A percentile compares a stretch with the other conserved stretches of the same genome.
Evolutionary conservation across 2,113 vertebrate species (phyloP).

Genomic region (Malurus cyaneus): DNA sequence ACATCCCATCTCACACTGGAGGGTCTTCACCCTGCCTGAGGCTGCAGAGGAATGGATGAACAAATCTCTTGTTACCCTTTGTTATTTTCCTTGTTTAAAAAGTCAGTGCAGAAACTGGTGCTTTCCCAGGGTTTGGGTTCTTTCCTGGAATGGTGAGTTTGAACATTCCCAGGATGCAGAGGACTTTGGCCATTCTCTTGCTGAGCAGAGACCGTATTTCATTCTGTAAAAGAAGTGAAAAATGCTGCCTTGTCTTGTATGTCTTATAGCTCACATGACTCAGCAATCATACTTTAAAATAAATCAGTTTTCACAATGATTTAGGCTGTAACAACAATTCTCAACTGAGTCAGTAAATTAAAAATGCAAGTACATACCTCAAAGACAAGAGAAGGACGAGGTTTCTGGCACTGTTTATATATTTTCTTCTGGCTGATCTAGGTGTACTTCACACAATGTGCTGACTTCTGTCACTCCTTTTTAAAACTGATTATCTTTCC

Average conservation of each 20-base stretch:
- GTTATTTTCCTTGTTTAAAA: not conserved
- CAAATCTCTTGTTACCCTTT: rapidly evolving
- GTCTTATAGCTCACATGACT: not conserved
- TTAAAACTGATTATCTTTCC: not conserved
- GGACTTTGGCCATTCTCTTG: not conserved
- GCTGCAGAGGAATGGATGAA: not conserved
- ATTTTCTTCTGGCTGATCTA: not conserved
- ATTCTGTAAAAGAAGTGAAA: not conserved
- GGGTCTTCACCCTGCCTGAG: not conserved
- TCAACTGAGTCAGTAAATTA: not conserved
- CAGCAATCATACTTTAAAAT: not conserved
- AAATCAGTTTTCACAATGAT: not conserved
- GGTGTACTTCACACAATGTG: not conserved
- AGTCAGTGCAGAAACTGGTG: not conserved
- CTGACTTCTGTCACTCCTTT: not conserved
- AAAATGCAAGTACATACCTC: not conserved
- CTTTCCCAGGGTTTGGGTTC: not conserved
- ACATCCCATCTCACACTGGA: not conserved
- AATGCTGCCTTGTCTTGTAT: not conserved
- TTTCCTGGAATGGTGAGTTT: not conserved
- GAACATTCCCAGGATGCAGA: not conserved
- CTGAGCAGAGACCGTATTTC: not conserved
- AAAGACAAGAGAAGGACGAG: not conserved
- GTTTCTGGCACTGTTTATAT: not conserved
- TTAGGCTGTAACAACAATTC: not conserved